Conservation (phyloP, 2,797 vertebrate species). For the Macrochelys suwanniensis region DNA sequence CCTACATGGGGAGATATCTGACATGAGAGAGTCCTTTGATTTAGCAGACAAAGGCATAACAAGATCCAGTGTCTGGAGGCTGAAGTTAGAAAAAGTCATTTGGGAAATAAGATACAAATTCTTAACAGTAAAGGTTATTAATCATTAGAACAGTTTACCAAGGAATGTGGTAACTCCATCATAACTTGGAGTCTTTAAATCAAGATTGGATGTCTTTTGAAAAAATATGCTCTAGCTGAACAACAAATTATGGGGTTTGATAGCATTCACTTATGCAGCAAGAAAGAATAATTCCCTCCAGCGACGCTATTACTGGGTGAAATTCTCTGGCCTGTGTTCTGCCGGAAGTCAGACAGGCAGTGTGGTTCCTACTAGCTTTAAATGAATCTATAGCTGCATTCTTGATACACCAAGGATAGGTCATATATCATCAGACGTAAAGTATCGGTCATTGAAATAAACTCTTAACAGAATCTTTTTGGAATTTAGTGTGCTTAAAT, state of each 20-base stretch:
- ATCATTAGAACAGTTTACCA: background rate
- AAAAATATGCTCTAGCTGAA: background rate
- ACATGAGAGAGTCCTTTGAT: background rate
- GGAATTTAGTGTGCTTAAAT: fast-evolving
- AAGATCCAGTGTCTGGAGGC: background rate
- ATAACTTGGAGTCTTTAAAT: background rate
- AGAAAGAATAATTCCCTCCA: background rate
- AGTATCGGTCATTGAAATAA: background rate
- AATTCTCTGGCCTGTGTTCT: background rate
- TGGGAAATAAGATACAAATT: background rate
- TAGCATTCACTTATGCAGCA: background rate
- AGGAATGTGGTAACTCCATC: background rate
- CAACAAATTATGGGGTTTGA: background rate
- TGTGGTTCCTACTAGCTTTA: background rate
- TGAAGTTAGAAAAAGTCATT: slow-evolving; percentile 4
- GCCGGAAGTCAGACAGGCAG: background rate
- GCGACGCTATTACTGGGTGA: background rate
- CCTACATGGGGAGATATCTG: background rate
- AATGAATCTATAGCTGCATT: background rate
- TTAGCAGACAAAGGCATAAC: background rate
- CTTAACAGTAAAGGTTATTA: background rate
- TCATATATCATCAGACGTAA: background rate
- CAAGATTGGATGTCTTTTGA: background rate
- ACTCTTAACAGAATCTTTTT: background rate
- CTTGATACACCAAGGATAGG: background rate